phyloP scores from a whole-genome alignment of 2,113 vertebrate species.

The Tyto alba region DNA sequence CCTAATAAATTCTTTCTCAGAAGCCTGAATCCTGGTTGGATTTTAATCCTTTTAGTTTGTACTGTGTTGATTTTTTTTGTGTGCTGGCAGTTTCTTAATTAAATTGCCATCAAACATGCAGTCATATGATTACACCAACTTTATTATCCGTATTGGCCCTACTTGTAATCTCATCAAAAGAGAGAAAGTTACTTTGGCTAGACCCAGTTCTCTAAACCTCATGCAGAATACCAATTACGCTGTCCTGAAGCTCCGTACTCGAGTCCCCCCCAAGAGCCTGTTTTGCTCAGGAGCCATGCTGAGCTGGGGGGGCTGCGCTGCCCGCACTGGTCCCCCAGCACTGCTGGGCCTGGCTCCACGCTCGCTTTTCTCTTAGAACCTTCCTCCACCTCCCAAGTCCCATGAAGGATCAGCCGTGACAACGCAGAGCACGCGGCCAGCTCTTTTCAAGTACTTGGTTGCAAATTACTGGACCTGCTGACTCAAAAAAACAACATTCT shows the following conservation, averaged over 20 bases:
- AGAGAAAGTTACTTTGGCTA: background rate
- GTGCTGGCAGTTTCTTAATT: background rate
- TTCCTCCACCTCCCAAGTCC: background rate
- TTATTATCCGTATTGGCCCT: background rate
- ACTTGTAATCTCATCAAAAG: background rate
- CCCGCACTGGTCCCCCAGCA: fast-evolving
- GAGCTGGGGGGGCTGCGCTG: background rate
- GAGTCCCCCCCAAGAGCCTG: fast-evolving
- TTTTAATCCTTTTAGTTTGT: background rate
- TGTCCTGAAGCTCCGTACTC: fast-evolving
- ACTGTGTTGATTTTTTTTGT: background rate
- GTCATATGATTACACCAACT: background rate
- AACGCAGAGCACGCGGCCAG: background rate
- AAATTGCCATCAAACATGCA: background rate
- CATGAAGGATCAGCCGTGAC: fast-evolving
- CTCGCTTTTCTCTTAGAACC: background rate
- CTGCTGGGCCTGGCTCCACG: fast-evolving
- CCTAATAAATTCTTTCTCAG: background rate
- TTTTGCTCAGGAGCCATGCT: background rate
- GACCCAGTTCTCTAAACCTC: background rate
- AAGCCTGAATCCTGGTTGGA: background rate
- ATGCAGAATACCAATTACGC: fast-evolving
- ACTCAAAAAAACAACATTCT: background rate
- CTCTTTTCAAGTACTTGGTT: background rate
- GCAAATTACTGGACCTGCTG: background rate